phyloP scores from a whole-genome alignment of 2,888 invertebrate genomes.

The Agriopis leucophaearia region DNA sequence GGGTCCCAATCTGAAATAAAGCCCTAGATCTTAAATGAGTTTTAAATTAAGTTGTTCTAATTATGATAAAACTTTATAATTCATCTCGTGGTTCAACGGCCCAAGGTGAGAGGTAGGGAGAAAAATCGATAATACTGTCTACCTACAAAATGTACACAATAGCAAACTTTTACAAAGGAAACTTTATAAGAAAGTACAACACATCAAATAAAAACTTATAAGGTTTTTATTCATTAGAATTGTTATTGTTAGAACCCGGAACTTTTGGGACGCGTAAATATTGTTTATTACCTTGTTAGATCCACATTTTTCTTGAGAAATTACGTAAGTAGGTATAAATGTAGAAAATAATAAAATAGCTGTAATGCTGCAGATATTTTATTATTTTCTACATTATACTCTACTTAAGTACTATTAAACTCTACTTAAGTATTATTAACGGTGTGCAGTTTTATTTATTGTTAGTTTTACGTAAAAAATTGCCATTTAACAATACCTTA shows the following conservation, averaged over 20 bases:
- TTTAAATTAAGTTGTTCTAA: slow-evolving; percentile 32
- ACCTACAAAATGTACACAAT: slow-evolving; percentile 47
- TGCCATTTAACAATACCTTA: too few relatives aligned
- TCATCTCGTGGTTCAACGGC: slow-evolving; percentile 46
- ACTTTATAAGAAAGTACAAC: slow-evolving; percentile 52
- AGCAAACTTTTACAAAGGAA: slow-evolving; percentile 48
- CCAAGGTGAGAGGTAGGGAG: slow-evolving; percentile 36
- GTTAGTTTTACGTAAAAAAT: too few relatives aligned
- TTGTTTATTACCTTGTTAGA: slow-evolving; percentile 35
- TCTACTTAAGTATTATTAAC: too few relatives aligned
- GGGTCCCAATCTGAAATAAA: slow-evolving; percentile 13
- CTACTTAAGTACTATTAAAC: too few relatives aligned
- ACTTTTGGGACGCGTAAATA: slow-evolving; percentile 43
- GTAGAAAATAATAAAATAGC: background rate
- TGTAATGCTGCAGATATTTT: background rate
- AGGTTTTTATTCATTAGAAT: slow-evolving; percentile 58
- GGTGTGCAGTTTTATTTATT: too few relatives aligned
- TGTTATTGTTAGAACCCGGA: slow-evolving; percentile 48
- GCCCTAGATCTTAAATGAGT: slow-evolving; percentile 20
- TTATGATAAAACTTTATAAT: slow-evolving; percentile 34
- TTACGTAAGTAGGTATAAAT: background rate
- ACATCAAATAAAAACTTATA: slow-evolving; percentile 56
- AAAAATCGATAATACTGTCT: slow-evolving; percentile 50
- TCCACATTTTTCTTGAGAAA: slow-evolving; percentile 36
- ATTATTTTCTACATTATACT: too few relatives aligned